Conservation (phyloP, 1,140 invertebrate genomes). For the Pseudomyrmex sp. region DNA sequence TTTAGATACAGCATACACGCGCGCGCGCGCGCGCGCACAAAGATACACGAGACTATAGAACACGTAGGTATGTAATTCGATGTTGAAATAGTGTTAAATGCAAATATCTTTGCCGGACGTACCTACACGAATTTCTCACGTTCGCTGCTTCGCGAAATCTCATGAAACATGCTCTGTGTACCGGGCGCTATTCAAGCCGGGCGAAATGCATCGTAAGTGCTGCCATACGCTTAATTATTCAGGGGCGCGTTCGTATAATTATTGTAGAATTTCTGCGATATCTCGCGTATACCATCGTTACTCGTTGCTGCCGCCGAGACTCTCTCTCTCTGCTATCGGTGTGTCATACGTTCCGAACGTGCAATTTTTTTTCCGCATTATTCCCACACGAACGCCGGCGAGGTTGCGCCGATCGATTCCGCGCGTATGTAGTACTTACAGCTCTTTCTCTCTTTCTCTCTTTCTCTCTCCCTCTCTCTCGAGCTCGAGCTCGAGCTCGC, state of each 20-base stretch:
- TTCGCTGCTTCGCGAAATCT: conserved; percentile 29
- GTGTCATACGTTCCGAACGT: conserved; percentile 54
- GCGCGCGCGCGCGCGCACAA: too few species aligned
- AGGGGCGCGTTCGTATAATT: conserved; percentile 54
- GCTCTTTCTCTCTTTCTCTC: neutral
- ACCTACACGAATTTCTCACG: neutral
- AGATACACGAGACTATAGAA: too few species aligned
- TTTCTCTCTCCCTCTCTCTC: too few species aligned
- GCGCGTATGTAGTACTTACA: conserved; percentile 23
- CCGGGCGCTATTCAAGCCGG: conserved; percentile 32
- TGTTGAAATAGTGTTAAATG: conserved; percentile 3
- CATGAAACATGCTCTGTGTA: conserved; percentile 50
- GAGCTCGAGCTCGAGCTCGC: conserved; percentile 32
- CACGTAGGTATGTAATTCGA: neutral
- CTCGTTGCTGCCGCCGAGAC: conserved; percentile 29
- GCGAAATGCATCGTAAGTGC: conserved; percentile 45
- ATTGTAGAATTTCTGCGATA: conserved; percentile 48
- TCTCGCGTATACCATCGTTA: conserved; percentile 35
- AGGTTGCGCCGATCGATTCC: conserved; percentile 50
- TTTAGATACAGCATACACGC: too few species aligned
- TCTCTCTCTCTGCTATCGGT: conserved; percentile 27
- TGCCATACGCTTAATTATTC: conserved; percentile 56
- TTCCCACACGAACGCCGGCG: conserved; percentile 37
- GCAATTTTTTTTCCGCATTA: conserved; percentile 55
- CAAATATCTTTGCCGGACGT: conserved; percentile 4